Conservation (phyloP, 2,888 invertebrate species). For the Seira sanloemensis region DNA sequence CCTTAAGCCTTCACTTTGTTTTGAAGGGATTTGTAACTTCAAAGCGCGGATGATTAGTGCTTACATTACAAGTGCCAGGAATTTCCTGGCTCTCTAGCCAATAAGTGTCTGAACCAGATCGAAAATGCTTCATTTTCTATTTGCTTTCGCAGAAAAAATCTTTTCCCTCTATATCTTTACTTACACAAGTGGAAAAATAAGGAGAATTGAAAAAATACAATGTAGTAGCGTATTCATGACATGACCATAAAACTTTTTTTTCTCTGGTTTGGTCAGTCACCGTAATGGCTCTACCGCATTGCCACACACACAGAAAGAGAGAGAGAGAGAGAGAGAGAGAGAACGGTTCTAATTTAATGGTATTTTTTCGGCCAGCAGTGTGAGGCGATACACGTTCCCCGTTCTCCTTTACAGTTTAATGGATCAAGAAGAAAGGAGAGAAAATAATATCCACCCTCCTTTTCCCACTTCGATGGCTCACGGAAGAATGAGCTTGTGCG, state of each 20-base stretch:
- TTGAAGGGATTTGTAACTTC: background rate
- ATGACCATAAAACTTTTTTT: constrained; percentile 29
- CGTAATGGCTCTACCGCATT: constrained; percentile 13
- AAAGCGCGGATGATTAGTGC: constrained; percentile 45
- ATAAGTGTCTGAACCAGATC: constrained; percentile 46
- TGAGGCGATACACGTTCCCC: constrained; percentile 19
- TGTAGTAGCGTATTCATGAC: constrained; percentile 42
- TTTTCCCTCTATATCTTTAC: constrained; percentile 19
- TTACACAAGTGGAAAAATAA: constrained; percentile 10
- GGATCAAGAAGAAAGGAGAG: constrained; percentile 30
- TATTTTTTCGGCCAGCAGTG: constrained; percentile 40
- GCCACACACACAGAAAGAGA: constrained; percentile 1
- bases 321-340: too few relatives aligned
- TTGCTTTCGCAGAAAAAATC: background rate
- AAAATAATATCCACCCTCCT: constrained; percentile 30
- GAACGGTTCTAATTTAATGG: constrained; percentile 38
- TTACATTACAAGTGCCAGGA: constrained; percentile 57
- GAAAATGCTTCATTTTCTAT: constrained; percentile 34
- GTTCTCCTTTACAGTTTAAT: constrained; percentile 13
- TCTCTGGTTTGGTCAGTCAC: constrained; percentile 22
- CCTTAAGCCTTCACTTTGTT: background rate
- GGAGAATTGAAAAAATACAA: background rate
- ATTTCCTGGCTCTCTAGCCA: constrained; percentile 57
- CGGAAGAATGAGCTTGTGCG: constrained; percentile 21
- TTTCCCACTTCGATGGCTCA: constrained; percentile 3